These are phyloP conservation scores for Macquaria ambigua DNA, from an alignment of 2,113 vertebrate species.

Conservation along the genomic window DNA sequence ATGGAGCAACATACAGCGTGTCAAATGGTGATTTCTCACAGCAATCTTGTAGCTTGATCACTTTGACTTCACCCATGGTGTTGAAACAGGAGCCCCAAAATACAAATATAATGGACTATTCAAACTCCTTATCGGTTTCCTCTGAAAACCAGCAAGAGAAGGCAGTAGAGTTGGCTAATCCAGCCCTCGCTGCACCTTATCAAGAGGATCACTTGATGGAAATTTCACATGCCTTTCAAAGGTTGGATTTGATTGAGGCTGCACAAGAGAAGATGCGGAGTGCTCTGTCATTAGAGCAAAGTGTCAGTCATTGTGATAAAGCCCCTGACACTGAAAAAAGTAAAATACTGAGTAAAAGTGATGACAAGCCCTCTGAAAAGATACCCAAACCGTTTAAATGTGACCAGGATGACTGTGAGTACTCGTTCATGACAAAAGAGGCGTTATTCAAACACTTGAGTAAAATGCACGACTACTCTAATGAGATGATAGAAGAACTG, in stretches of 20 bases:
- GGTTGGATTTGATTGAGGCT: slow-evolving; percentile 90
- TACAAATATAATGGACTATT: slow-evolving; percentile 72
- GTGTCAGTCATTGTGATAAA: slow-evolving; percentile 70
- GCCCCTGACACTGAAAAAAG: slow-evolving; percentile 70
- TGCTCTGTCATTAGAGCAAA: slow-evolving; percentile 63
- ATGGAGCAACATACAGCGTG: slow-evolving; percentile 71
- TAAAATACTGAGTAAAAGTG: slow-evolving; percentile 65
- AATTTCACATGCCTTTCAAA: slow-evolving; percentile 92
- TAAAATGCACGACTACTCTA: slow-evolving; percentile 92
- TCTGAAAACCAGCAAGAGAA: slow-evolving; percentile 71
- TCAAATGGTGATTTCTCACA: slow-evolving; percentile 80
- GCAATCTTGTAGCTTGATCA: slow-evolving; percentile 72
- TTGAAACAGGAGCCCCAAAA: slow-evolving; percentile 76
- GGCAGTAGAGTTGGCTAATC: slow-evolving; percentile 53
- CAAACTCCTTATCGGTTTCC: slow-evolving; percentile 52
- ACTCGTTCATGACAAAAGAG: slow-evolving; percentile 98
- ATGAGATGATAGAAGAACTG: slow-evolving; percentile 95
- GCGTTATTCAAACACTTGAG: slow-evolving; percentile 95
- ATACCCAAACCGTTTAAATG: slow-evolving; percentile 94
- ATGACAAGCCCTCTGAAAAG: slow-evolving; percentile 80
- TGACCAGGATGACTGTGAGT: slow-evolving; percentile 91
- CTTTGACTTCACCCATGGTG: slow-evolving; percentile 69
- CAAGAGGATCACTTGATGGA: slow-evolving; percentile 90
- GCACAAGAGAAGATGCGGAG: slow-evolving; percentile 72
- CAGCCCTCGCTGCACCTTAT: slow-evolving; percentile 44